Percentiles rank a stretch among this genome's conserved stretches.
These are phyloP conservation scores for Erinaceus europaeus DNA, from an alignment of 2,113 vertebrate species.

Conservation along the genomic window DNA sequence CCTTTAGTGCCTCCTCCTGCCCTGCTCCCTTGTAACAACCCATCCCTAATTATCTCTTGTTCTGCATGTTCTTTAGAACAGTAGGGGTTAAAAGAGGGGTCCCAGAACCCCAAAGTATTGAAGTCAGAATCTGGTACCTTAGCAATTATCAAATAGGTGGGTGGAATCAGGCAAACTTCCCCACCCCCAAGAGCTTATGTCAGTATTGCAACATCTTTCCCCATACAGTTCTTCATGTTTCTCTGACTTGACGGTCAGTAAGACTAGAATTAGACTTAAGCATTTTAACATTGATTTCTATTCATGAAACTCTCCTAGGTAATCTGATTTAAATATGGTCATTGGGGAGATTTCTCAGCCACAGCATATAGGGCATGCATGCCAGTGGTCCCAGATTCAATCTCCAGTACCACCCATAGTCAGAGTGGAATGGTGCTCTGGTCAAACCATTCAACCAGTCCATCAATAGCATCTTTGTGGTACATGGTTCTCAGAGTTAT, in stretches of 20 bases:
- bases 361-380: too few species aligned
- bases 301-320: neutral
- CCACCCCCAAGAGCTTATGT: neutral
- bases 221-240: neutral
- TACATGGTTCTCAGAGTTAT: conserved; percentile 5
- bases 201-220: too few species aligned
- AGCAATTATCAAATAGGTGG: neutral
- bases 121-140: neutral
- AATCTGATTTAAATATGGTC: neutral
- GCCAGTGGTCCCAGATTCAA: too few species aligned
- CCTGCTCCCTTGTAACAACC: neutral
- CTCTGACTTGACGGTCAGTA: neutral
- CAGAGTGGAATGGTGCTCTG: too few species aligned
- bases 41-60: neutral
- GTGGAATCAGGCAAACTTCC: too few species aligned
- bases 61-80: neutral
- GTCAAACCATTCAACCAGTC: too few species aligned
- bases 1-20: neutral
- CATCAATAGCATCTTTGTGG: neutral
- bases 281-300: conserved; percentile 5
- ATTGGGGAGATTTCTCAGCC: too few species aligned
- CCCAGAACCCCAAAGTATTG: too few species aligned
- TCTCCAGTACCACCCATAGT: too few species aligned
- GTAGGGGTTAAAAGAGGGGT: fast-evolving
- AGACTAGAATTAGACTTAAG: neutral